These are phyloP conservation scores for Chaetodon trifascialis DNA, from an alignment of 2,113 vertebrate species.

Conservation along the genomic window DNA sequence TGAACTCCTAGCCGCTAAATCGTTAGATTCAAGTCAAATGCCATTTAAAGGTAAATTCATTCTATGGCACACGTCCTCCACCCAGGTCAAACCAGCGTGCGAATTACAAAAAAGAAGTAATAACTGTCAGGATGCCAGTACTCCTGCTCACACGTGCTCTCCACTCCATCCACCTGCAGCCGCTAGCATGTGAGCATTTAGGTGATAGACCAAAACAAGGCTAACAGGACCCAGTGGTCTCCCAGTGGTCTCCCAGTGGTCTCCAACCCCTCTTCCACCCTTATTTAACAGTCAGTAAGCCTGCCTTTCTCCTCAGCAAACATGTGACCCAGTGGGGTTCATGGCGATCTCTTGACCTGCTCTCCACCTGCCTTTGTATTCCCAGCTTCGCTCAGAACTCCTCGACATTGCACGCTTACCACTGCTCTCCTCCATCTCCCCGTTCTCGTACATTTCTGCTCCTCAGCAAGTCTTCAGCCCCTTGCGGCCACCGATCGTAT, in stretches of 20 bases:
- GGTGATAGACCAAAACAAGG: too few species aligned
- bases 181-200: too few species aligned
- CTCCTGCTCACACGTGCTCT: background rate
- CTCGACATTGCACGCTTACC: background rate
- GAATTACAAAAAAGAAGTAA: background rate
- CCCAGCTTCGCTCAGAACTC: conserved; percentile 17
- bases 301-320: background rate
- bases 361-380: conserved; percentile 15
- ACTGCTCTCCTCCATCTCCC: background rate
- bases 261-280: background rate
- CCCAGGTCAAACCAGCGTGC: background rate
- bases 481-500: conserved; percentile 42
- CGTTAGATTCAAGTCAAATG: background rate
- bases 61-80: background rate
- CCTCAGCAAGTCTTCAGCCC: conserved; percentile 41
- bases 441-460: conserved; percentile 52
- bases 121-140: background rate
- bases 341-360: conserved; percentile 13
- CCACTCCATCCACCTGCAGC: background rate
- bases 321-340: background rate
- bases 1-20: background rate
- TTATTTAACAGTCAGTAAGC: background rate
- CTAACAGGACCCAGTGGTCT: too few species aligned
- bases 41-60: background rate
- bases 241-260: background rate